Percentiles rank a stretch among this genome's conserved stretches.
phyloP scores from a whole-genome alignment of 2,113 vertebrate genomes.

The Muntiacus reevesi region DNA sequence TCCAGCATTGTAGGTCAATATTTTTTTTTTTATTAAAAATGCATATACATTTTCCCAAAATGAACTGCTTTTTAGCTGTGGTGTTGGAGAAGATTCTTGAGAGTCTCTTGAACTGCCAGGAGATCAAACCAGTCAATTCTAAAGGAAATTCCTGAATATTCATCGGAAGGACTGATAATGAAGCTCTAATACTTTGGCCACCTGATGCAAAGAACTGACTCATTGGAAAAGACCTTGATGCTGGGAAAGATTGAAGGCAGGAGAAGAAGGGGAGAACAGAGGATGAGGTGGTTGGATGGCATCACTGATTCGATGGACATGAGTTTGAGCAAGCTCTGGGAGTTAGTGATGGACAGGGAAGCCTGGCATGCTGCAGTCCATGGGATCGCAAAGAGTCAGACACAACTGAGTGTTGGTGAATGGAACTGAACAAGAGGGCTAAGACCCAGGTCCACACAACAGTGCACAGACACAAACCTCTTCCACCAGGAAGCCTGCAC shows the following conservation, averaged over 20 bases:
- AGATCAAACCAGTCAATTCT: not conserved
- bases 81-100: not conserved
- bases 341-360: not conserved
- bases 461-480: not conserved
- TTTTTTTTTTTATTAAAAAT: not conserved
- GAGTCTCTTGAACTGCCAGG: not conserved
- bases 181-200: not conserved
- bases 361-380: not conserved
- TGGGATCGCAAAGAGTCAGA: not conserved
- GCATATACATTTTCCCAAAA: not conserved
- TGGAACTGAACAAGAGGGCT: not conserved
- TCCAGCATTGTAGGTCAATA: not conserved
- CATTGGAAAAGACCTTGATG: not conserved
- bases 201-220: not conserved
- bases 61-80: not conserved
- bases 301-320: not conserved
- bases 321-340: not conserved
- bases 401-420: fast-evolving
- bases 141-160: not conserved
- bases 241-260: not conserved
- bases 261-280: not conserved
- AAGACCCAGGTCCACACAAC: not conserved
- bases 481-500: not conserved
- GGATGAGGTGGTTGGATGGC: not conserved
- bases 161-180: not conserved